Evolutionary conservation across 2,797 vertebrate species (phyloP).

Genomic region (Hydrophis major): DNA sequence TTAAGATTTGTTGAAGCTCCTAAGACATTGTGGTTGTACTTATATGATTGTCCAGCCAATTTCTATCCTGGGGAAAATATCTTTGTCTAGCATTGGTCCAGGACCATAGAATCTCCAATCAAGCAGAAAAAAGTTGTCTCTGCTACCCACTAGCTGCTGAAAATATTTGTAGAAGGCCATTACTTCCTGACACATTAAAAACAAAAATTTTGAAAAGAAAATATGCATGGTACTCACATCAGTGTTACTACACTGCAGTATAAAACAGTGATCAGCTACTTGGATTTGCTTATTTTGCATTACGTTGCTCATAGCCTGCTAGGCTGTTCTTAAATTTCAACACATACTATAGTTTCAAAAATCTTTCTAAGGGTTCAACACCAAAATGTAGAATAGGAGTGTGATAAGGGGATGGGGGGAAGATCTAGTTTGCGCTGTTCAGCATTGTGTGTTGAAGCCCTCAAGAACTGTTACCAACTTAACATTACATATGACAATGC

Average conservation of each 20-base stretch:
- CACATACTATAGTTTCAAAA: background rate
- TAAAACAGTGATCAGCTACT: background rate
- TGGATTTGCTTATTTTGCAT: background rate
- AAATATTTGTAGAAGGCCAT: background rate
- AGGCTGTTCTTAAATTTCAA: background rate
- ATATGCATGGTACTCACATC: background rate
- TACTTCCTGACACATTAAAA: background rate
- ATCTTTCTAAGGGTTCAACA: background rate
- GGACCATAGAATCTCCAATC: background rate
- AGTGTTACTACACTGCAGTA: background rate
- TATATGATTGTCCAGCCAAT: background rate
- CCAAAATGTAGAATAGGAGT: background rate
- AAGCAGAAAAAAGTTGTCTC: background rate
- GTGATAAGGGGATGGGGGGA: fast-evolving
- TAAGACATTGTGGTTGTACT: background rate
- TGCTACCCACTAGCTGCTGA: background rate
- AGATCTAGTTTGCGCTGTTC: background rate
- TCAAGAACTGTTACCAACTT: slow-evolving; percentile 4
- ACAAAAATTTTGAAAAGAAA: background rate
- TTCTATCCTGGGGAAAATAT: background rate
- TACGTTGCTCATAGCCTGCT: background rate
- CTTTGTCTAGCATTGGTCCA: background rate
- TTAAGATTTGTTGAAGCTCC: background rate
- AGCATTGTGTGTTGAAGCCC: background rate
- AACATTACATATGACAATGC: slow-evolving; percentile 7